These are phyloP conservation scores for Melopsittacus undulatus DNA, from an alignment of 2,797 vertebrate genomes.

Conservation along the genomic window DNA sequence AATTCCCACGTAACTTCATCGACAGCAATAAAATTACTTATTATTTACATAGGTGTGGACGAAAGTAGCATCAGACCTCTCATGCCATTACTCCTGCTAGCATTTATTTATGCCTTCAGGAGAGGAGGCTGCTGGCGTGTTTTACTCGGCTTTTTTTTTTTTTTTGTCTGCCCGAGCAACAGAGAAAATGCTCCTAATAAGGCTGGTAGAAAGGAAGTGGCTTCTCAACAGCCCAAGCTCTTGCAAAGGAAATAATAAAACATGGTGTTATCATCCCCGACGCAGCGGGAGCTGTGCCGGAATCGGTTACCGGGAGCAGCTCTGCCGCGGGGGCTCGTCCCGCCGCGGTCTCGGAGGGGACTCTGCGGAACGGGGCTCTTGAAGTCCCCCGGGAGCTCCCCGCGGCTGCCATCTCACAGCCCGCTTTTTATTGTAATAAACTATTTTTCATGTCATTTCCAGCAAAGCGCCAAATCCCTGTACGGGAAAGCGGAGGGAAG, in stretches of 20 bases:
- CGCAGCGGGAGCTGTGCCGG: not conserved
- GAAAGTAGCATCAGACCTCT: not conserved
- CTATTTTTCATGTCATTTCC: not conserved
- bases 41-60: not conserved
- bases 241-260: not conserved
- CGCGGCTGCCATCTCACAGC: not conserved
- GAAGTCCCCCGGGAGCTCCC: not conserved
- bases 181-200: constrained; percentile 55
- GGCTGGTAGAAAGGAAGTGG: constrained; percentile 27
- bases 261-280: not conserved
- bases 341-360: not conserved
- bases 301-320: not conserved
- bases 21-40: not conserved
- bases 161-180: not conserved
- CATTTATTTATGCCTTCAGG: not conserved
- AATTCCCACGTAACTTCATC: not conserved
- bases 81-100: not conserved
- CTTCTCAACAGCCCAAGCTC: constrained; percentile 1
- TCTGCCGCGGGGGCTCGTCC: not conserved
- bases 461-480: not conserved
- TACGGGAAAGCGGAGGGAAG: not conserved
- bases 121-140: not conserved
- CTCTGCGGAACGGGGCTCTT: not conserved
- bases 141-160: not conserved
- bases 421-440: not conserved